Evolutionary conservation across 1,140 invertebrate genomes (phyloP).

Genomic region (Drosophila truncata): DNA sequence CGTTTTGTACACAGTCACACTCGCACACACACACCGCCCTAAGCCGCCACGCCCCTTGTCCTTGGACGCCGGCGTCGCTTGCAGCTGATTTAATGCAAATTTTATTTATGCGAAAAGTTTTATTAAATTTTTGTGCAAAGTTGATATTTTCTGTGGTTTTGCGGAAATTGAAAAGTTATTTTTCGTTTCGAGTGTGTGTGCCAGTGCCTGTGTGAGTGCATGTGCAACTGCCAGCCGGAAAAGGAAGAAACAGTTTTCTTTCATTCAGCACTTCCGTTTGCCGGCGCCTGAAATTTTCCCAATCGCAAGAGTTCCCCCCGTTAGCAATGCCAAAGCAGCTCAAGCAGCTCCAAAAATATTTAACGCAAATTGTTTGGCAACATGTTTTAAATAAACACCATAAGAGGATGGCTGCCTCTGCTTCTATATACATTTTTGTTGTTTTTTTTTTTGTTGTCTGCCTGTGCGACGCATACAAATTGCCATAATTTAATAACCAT

Average conservation of each 20-base stretch:
- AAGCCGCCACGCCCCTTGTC: constrained; percentile 56
- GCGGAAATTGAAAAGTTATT: constrained; percentile 84
- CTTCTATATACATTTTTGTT: not conserved
- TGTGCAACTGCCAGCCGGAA: constrained; percentile 68
- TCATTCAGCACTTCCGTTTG: constrained; percentile 72
- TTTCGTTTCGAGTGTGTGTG: constrained; percentile 38
- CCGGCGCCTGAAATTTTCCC: constrained; percentile 67
- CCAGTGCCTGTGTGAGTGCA: constrained; percentile 12
- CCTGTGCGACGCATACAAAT: constrained; percentile 74
- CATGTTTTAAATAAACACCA: constrained; percentile 81
- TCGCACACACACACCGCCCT: constrained; percentile 23
- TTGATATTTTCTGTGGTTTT: constrained; percentile 84
- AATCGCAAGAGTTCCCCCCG: constrained; percentile 39
- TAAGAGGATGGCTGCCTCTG: constrained; percentile 14
- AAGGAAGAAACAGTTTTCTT: constrained; percentile 81
- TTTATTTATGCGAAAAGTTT: constrained; percentile 84
- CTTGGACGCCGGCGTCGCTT: constrained; percentile 53
- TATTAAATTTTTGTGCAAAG: constrained; percentile 84
- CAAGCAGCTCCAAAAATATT: constrained; percentile 57
- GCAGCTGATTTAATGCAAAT: constrained; percentile 84
- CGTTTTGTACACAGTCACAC: constrained; percentile 65
- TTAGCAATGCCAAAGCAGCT: constrained; percentile 43
- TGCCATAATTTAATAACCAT: constrained; percentile 84
- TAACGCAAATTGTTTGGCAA: constrained; percentile 77
- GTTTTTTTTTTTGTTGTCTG: not conserved